Evolutionary conservation across 1,140 invertebrate genomes (phyloP), one percentile per base, ranked within the genome.

Genomic region (Amphibalanus amphitrite): DNA sequence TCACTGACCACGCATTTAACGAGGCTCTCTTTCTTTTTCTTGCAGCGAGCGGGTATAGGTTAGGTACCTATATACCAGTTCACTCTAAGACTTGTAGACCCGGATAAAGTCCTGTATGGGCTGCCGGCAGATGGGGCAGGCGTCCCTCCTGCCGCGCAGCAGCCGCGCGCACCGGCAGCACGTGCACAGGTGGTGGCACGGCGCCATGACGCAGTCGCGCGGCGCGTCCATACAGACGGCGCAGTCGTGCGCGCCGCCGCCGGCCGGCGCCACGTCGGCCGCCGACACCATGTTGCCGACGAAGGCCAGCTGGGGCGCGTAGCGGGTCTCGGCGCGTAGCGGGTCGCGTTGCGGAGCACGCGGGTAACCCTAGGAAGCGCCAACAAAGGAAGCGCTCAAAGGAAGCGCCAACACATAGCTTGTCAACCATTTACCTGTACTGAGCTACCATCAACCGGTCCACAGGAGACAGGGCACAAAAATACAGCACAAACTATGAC

Each of bases 101-200:
- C 29, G 72, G 3, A 72, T 72, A n/a, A 73, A 29, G 29, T 72
- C 72, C 47, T 72, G n/a, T n/a, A 83, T 83, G 29, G 79, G 78
- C 70, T 79, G 79, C 20, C 83, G 74, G 75, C 83, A 83, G 69
- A 84, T 81, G 4, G 83, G 82, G 74, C 83, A 83, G 20, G 77
- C 78, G 76, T 83, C 82, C 30, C 77, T 74, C 29, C 82, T 75
- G 6, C 47, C 20, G 6, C 47, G 6, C 47, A 59, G 47, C 47
- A 59, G 10, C 13, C 47, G 47, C 71, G 80, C 80, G 76, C 82
- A 84, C 17, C 78, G 75, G 33, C 77, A 77, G 74, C 82, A 84
- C 0, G 82, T 81, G 69, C 83, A 79, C 76, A 84, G 78, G 76
- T 84, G 82, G 75, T 83, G 81, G 75, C 82, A 84, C 1, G 82